These are phyloP conservation scores for Polypterus bichir DNA, from an alignment of 2,113 vertebrate genomes.

Conservation along the genomic window DNA sequence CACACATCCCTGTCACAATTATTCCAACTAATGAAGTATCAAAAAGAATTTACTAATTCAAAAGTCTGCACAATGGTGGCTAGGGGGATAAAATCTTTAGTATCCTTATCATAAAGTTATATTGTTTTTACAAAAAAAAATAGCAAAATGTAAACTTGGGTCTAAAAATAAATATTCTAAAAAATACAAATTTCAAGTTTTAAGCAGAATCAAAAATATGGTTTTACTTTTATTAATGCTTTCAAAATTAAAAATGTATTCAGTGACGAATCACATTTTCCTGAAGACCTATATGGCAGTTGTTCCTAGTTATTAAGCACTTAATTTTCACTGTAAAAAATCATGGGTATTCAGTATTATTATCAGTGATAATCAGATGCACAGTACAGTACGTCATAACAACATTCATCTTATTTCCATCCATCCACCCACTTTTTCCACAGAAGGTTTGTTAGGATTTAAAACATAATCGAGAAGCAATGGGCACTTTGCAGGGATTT, in stretches of 20 bases:
- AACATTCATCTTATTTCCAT: too few relatives aligned
- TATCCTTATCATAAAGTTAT: conserved; percentile 22
- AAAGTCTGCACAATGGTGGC: conserved; percentile 21
- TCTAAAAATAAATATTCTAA: conserved; percentile 16
- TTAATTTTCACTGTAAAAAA: conserved; percentile 39
- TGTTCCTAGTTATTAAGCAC: conserved; percentile 58
- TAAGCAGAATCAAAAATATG: conserved; percentile 30
- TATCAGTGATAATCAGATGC: conserved; percentile 20
- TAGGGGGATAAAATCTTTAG: conserved; percentile 23
- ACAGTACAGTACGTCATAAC: background rate
- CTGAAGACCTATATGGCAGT: conserved; percentile 39
- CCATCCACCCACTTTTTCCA: too few relatives aligned
- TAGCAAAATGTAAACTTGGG: too few relatives aligned
- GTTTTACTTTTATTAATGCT: conserved; percentile 34
- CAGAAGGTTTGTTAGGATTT: too few relatives aligned
- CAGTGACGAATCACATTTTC: conserved; percentile 44
- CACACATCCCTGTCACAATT: conserved; percentile 24
- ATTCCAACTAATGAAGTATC: conserved; percentile 33
- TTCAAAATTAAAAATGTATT: conserved; percentile 38
- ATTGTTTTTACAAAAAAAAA: conserved; percentile 29
- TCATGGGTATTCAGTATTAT: too few relatives aligned
- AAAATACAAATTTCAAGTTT: conserved; percentile 45
- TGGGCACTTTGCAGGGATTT: too few relatives aligned
- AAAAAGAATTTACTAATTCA: conserved; percentile 27
- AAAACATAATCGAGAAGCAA: too few relatives aligned